phyloP scores from a whole-genome alignment of 1,140 invertebrate species.

The Heliconius hermathena region DNA sequence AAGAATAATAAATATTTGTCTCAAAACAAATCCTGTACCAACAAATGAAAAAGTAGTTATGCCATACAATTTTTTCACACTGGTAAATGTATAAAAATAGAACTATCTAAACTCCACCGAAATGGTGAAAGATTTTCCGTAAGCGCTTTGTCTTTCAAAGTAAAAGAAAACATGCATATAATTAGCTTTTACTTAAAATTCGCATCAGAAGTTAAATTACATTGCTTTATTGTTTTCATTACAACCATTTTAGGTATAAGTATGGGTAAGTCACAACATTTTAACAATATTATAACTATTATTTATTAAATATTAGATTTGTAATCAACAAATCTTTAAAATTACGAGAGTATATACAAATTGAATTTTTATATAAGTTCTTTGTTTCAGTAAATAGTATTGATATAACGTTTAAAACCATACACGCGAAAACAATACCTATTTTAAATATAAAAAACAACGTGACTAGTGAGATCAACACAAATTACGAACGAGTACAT shows the following conservation, averaged over 20 bases:
- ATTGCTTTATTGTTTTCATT: slow-evolving; percentile 50
- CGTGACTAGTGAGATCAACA: slow-evolving; percentile 5
- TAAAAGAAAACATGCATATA: neutral
- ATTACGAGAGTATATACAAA: neutral
- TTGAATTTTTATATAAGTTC: neutral
- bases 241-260: slow-evolving; percentile 47
- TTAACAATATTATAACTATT: slow-evolving; percentile 47
- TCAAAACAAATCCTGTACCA: slow-evolving; percentile 21
- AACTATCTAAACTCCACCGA: slow-evolving; percentile 35
- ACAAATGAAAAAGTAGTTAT: slow-evolving; percentile 24
- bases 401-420: neutral
- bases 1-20: slow-evolving; percentile 21
- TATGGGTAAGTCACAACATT: slow-evolving; percentile 44
- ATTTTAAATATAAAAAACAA: slow-evolving; percentile 1
- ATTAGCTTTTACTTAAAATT: slow-evolving; percentile 3
- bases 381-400: slow-evolving; percentile 12
- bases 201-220: slow-evolving; percentile 29
- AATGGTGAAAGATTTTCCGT: slow-evolving; percentile 12
- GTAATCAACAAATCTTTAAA: slow-evolving; percentile 18
- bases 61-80: slow-evolving; percentile 29
- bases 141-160: slow-evolving; percentile 1
- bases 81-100: slow-evolving; percentile 40
- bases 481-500: neutral
- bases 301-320: slow-evolving; percentile 37
- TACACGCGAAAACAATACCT: neutral